phyloP scores from a whole-genome alignment of 2,113 vertebrate genomes.

The Nettapus auritus region DNA sequence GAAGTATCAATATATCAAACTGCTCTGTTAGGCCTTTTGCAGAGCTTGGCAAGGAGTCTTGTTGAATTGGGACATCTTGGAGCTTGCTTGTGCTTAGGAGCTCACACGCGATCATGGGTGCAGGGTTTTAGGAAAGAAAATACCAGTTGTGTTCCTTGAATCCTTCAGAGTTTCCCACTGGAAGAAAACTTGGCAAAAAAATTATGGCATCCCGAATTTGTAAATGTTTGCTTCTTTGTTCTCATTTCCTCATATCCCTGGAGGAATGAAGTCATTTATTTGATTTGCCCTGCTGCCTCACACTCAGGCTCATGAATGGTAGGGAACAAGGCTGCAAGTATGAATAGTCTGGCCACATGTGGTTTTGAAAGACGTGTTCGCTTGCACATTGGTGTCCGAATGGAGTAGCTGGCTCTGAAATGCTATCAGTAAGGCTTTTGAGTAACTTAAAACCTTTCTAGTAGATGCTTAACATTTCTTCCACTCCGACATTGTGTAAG shows the following conservation, averaged over 20 bases:
- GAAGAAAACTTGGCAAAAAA: conserved; percentile 39
- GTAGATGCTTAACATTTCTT: conserved; percentile 66
- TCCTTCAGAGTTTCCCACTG: neutral
- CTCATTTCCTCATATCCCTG: neutral
- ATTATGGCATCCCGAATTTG: neutral
- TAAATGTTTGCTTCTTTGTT: conserved; percentile 46
- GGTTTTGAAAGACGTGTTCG: conserved; percentile 36
- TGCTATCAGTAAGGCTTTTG: conserved; percentile 22
- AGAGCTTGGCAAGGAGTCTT: neutral
- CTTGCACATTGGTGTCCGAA: conserved; percentile 21
- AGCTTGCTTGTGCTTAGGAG: neutral
- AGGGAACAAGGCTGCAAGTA: conserved; percentile 22
- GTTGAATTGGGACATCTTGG: neutral
- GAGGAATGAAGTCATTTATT: conserved; percentile 60
- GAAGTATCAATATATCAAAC: neutral
- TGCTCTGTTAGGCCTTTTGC: neutral
- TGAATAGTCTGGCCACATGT: conserved; percentile 24
- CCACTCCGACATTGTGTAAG: conserved; percentile 54
- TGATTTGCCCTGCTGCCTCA: conserved; percentile 34
- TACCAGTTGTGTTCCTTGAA: neutral
- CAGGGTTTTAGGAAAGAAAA: neutral
- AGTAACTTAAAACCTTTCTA: conserved; percentile 32
- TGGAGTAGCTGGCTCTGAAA: conserved; percentile 32
- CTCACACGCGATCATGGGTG: accelerated
- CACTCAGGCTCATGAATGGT: conserved; percentile 30